phyloP scores from a whole-genome alignment of 2,888 invertebrate genomes.

The Zeuzera pyrina region DNA sequence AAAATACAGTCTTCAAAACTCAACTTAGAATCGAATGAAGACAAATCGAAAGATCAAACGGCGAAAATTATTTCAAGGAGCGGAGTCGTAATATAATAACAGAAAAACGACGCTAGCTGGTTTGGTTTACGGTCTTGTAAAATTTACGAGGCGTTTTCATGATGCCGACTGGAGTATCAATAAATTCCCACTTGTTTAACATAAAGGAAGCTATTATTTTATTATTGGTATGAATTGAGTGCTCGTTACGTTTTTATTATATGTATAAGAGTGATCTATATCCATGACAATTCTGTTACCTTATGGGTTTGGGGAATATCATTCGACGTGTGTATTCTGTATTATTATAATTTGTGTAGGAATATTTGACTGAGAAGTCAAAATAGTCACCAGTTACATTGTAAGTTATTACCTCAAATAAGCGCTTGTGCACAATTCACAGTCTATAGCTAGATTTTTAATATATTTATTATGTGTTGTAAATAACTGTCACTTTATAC shows the following conservation, averaged over 20 bases:
- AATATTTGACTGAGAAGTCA: background rate
- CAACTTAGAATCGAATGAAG: conserved; percentile 31
- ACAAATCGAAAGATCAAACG: conserved; percentile 50
- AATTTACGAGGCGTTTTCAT: conserved; percentile 52
- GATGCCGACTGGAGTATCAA: conserved; percentile 49
- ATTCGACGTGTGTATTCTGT: conserved; percentile 24
- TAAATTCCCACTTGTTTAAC: conserved; percentile 59
- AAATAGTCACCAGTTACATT: conserved; percentile 63
- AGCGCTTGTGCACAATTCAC: conserved; percentile 70
- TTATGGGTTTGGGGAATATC: conserved; percentile 43
- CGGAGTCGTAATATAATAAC: conserved; percentile 61
- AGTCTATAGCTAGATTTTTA: conserved; percentile 34
- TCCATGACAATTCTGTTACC: conserved; percentile 66
- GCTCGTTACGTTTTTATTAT: background rate
- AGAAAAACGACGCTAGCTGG: conserved; percentile 27
- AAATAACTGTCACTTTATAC: conserved; percentile 41
- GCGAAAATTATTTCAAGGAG: conserved; percentile 64
- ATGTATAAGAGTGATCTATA: conserved; percentile 14
- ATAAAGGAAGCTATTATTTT: conserved; percentile 37
- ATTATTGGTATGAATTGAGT: background rate
- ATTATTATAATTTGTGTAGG: background rate
- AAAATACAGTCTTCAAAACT: conserved; percentile 77
- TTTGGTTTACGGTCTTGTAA: conserved; percentile 47
- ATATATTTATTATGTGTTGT: conserved; percentile 31
- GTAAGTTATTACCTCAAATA: conserved; percentile 69